Conservation (phyloP, 2,888 invertebrate genomes). For the Athalia cordata region DNA sequence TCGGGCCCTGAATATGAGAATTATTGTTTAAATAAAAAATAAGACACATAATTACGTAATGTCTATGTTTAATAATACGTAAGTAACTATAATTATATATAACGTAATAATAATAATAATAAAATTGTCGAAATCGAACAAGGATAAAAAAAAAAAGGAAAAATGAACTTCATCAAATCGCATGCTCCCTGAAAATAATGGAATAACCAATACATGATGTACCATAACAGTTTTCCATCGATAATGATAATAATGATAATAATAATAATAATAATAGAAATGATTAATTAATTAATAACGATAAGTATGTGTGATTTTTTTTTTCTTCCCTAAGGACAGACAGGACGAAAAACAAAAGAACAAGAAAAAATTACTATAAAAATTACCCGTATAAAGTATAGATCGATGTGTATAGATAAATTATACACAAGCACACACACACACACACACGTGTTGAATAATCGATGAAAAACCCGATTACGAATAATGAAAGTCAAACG, state of each 20-base stretch:
- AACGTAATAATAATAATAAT: not conserved
- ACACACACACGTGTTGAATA: too few species aligned
- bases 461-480: too few species aligned
- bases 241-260: constrained; percentile 9
- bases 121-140: not conserved
- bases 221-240: not conserved
- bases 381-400: too few species aligned
- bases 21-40: not conserved
- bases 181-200: not conserved
- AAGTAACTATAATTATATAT: not conserved
- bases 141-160: not conserved
- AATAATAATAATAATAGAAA: constrained; percentile 6
- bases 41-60: not conserved
- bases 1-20: too few species aligned
- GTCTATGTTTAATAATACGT: not conserved
- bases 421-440: too few species aligned
- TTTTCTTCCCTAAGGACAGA: too few species aligned
- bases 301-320: too few species aligned
- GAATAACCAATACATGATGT: not conserved
- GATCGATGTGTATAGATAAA: too few species aligned
- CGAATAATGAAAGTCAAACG: too few species aligned
- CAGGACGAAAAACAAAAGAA: too few species aligned
- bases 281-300: too few species aligned
- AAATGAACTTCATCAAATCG: not conserved
- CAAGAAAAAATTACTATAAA: too few species aligned